These are phyloP conservation scores for Brachycybe producta DNA, from an alignment of 2,888 invertebrate genomes.

Conservation along the genomic window DNA sequence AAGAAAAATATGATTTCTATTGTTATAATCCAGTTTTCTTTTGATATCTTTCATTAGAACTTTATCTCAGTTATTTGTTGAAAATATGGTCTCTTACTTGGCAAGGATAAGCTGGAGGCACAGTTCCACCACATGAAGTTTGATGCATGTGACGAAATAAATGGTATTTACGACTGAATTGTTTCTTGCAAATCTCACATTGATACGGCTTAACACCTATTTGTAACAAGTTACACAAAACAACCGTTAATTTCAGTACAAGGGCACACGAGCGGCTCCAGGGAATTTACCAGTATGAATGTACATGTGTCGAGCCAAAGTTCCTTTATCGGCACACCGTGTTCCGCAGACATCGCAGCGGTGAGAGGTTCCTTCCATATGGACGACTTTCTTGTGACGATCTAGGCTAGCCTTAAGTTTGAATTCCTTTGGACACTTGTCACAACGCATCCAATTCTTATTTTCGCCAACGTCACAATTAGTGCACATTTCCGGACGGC, in stretches of 20 bases:
- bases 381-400: conserved; percentile 53
- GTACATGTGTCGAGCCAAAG: conserved; percentile 51
- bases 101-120: conserved; percentile 43
- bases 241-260: neutral
- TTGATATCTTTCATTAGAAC: too few species aligned
- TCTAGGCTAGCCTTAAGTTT: conserved; percentile 32
- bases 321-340: conserved; percentile 47
- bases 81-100: conserved; percentile 42
- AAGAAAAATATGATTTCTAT: too few species aligned
- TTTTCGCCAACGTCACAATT: conserved; percentile 11
- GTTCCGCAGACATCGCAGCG: conserved; percentile 53
- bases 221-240: too few species aligned
- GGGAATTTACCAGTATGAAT: conserved; percentile 44
- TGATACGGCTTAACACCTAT: conserved; percentile 41
- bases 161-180: conserved; percentile 63
- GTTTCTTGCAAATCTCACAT: conserved; percentile 54
- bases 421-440: conserved; percentile 27
- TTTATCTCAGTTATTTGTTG: too few species aligned
- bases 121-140: conserved; percentile 51
- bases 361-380: conserved; percentile 49
- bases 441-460: conserved; percentile 16
- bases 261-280: too few species aligned
- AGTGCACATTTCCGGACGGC: conserved; percentile 11
- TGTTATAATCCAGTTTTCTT: too few species aligned
- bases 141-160: conserved; percentile 54